Base-by-base conservation (phyloP, 2,888 invertebrate species). In the Chymomyza fuscimana region DNA sequence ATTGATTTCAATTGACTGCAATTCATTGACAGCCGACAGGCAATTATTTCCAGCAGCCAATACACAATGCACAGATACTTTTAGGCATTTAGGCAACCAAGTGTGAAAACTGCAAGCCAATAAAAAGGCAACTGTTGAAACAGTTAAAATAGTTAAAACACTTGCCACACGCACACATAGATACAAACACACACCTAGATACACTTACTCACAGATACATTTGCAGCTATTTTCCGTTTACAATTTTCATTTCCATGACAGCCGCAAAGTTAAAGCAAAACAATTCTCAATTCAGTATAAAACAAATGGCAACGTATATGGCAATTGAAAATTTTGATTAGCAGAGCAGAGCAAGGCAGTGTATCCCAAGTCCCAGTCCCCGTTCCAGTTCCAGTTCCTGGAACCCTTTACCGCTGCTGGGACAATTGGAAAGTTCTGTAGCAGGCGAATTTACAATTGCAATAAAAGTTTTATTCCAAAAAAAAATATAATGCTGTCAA, bases 61-160 rank as follows among this genome's bases (percentile, higher is more conserved):
- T 25, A 29, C 22, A 58, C 58, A 58, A 19, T 19, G 9, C 22
- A 15, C 58, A 58, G 22, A 58, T 15, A 58, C 12, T 58, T 58
- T 58, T 58, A 15, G 58, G 58, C 25, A 58, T 58, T 58, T 46
- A 62, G 4, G 64, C 29, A 63, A 32, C 60, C 66, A 70, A 80
- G 79, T 79, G 79, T 76, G 74, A 78, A 79, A 80, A 73, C 67
- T 75, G 68, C 56, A 75, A 67, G 72, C 72, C 77, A 79, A 79
- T 77, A 74, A 79, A 79, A 74, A 61, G 65, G 68, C 63, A 40
- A 72, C 67, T 66, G 65, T 22, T 54, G 22, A 66, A 78, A 63
- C 64, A 65, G 63, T 76, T 72, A 80, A 68, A 78, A 63, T 62
- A 65, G 63, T 74, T 74, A 80, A 77, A 80, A 74, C 65, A 58